Base-by-base conservation (phyloP, 2,888 invertebrate species). In the Sarcophaga variegata region DNA sequence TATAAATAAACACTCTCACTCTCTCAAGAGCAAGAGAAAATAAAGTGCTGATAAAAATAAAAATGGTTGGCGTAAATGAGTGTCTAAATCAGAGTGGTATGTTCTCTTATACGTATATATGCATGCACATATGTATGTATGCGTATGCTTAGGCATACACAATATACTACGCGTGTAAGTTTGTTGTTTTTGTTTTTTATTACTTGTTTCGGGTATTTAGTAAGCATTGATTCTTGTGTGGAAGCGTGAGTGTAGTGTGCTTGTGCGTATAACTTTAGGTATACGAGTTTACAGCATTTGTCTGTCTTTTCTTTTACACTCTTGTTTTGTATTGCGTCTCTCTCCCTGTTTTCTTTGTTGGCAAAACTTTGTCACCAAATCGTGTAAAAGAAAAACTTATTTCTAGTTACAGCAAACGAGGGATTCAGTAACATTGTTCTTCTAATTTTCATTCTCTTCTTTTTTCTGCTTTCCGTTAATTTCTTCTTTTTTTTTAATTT, bases 291-390 rank as follows among this genome's bases (percentile, higher is more conserved):
- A 80, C 70, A 79, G 78, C 81, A 83, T 81, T 87, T 83, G 78
- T 83, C 81, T 14, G 49, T 49, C 5, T 17, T 62, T 63, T 45
- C 45, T 60, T 8, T 67, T 77, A 67, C 63, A 12, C 67, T 22
- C 22, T 47, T 62, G 69, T 64, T 74, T 45, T 60, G 22, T 67
- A 2, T 71, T 27, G 17, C 64, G 37, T 54, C n/a, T 59, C 12
- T 77, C 59, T n/a, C 22, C 66, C 25, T 60, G 59, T 27, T 59
- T 25, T 27, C 11, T 45, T 64, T 77, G 74, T 83, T 78, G 74
- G 20, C 25, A 60, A 81, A 83, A 86, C 70, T 81, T 86, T 83
- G 77, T 77, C 78, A 78, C 77, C 74, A 83, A 80, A 83, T 86
- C 81, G 49, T 83, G 77, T 83, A 69, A 86, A 81, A 78, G 17